Percentiles rank a stretch among this genome's conserved stretches.
These are phyloP conservation scores for Plagodis dolabraria DNA, from an alignment of 2,888 invertebrate genomes.

Conservation along the genomic window DNA sequence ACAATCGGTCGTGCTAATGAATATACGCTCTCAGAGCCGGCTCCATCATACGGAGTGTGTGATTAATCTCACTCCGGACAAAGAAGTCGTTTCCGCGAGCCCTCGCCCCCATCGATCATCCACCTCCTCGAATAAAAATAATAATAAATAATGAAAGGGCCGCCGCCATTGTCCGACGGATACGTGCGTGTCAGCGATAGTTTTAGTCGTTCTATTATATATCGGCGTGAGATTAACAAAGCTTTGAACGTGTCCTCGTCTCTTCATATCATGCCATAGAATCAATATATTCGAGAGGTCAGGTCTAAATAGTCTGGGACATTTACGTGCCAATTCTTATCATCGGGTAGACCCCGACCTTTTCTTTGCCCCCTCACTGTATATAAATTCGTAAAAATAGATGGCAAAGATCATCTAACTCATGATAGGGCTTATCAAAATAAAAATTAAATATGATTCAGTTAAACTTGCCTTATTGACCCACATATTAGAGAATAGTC, in stretches of 20 bases:
- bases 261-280: slow-evolving; percentile 27
- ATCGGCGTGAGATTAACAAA: slow-evolving; percentile 51
- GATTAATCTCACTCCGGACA: slow-evolving; percentile 79
- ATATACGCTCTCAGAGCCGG: slow-evolving; percentile 65
- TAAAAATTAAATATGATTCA: too few relatives aligned
- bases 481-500: too few relatives aligned
- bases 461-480: too few relatives aligned
- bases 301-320: too few relatives aligned
- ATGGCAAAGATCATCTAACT: too few relatives aligned
- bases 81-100: slow-evolving; percentile 75
- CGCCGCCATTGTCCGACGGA: slow-evolving; percentile 73
- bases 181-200: slow-evolving; percentile 74
- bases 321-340: too few relatives aligned
- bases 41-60: slow-evolving; percentile 71
- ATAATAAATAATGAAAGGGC: slow-evolving; percentile 74
- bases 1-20: slow-evolving; percentile 65
- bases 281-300: slow-evolving; percentile 16
- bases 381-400: too few relatives aligned
- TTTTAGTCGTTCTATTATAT: slow-evolving; percentile 49
- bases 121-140: slow-evolving; percentile 80
- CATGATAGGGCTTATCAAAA: too few relatives aligned
- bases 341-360: too few relatives aligned
- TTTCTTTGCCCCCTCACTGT: too few relatives aligned
- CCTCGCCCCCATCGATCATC: slow-evolving; percentile 77
- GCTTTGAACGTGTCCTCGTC: background rate